Conservation (phyloP, 2,888 invertebrate genomes). For the Anthophora plumipes region DNA sequence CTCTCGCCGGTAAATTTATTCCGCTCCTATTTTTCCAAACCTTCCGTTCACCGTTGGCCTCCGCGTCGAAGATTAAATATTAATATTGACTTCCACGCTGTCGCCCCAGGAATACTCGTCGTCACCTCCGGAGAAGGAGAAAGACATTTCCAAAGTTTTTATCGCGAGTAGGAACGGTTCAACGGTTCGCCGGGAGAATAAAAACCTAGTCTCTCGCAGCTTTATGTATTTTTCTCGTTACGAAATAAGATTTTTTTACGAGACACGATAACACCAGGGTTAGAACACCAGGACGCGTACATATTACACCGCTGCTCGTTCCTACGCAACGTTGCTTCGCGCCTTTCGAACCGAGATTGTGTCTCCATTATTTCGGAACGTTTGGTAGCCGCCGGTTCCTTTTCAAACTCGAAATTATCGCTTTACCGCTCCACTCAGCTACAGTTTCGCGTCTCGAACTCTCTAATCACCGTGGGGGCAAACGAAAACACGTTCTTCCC, state of each 20-base stretch:
- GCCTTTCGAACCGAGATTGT: slow-evolving; percentile 35
- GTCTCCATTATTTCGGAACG: no score
- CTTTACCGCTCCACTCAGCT: not conserved
- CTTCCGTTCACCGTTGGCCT: not conserved
- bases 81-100: slow-evolving; percentile 44
- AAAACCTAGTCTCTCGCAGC: slow-evolving; percentile 25
- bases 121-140: slow-evolving; percentile 1
- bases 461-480: slow-evolving; percentile 16
- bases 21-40: slow-evolving; percentile 3
- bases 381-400: not conserved
- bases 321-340: slow-evolving; percentile 11
- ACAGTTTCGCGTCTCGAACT: slow-evolving; percentile 8
- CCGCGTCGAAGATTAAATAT: slow-evolving; percentile 44
- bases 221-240: slow-evolving; percentile 43
- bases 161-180: slow-evolving; percentile 20
- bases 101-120: slow-evolving; percentile 27
- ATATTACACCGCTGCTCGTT: not conserved
- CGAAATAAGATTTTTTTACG: slow-evolving; percentile 52
- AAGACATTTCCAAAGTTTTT: slow-evolving; percentile 52
- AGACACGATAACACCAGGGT: slow-evolving; percentile 47
- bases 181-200: slow-evolving; percentile 37
- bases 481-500: not conserved
- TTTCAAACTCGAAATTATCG: slow-evolving; percentile 18
- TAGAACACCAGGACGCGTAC: not conserved
- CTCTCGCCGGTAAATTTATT: slow-evolving; percentile 22